A percentile compares a stretch with the other conserved stretches of the same genome.
These are phyloP conservation scores for Parapsyche elsis DNA, from an alignment of 1,140 invertebrate genomes.

Conservation along the genomic window DNA sequence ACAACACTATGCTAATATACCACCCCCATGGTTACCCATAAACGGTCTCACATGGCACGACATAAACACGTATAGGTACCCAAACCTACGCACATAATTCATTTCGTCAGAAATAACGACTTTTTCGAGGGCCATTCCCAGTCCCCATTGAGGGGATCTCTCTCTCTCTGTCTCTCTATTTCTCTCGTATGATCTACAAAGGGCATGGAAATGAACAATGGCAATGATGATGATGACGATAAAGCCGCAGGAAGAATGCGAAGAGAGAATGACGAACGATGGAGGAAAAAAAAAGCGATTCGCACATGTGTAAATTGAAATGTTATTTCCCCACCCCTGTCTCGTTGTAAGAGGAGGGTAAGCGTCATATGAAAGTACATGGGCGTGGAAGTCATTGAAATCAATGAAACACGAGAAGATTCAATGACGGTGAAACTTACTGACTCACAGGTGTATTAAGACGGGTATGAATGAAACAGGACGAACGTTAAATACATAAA, in stretches of 20 bases:
- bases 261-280: neutral
- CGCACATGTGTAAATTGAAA: neutral
- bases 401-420: slow-evolving; percentile 26
- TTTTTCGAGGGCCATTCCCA: neutral
- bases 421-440: neutral
- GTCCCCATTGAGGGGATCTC: neutral
- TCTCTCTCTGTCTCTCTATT: neutral
- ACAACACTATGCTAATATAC: too few species aligned
- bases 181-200: slow-evolving; percentile 2
- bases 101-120: neutral
- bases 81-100: neutral
- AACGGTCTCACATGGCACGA: neutral
- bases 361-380: neutral
- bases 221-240: neutral
- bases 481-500: neutral
- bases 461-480: neutral
- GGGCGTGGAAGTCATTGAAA: slow-evolving; percentile 32
- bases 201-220: slow-evolving; percentile 27
- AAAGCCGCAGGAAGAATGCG: neutral
- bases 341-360: neutral
- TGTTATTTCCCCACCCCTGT: neutral
- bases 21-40: too few species aligned
- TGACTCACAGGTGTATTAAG: slow-evolving; percentile 8
- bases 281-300: neutral
- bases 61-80: neutral